Evolutionary conservation across 2,888 invertebrate species (phyloP).

Genomic region (Tipula helvola): DNA sequence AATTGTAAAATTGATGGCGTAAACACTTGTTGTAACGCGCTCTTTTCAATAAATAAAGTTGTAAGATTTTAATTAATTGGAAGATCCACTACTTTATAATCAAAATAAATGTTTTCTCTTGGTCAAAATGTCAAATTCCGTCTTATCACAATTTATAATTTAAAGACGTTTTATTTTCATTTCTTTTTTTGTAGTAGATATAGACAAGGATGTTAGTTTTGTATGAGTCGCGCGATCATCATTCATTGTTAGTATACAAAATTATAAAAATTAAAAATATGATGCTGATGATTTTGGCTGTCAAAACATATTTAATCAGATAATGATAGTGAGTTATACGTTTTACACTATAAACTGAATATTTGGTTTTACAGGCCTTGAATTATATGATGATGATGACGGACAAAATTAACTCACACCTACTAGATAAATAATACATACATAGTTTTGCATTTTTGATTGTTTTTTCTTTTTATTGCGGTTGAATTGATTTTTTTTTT

Average conservation of each 20-base stretch:
- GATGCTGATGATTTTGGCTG: neutral
- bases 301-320: neutral
- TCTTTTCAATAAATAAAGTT: too few relatives aligned
- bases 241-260: neutral
- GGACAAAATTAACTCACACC: neutral
- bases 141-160: neutral
- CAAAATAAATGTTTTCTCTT: neutral
- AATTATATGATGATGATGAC: neutral
- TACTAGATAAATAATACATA: neutral
- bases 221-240: neutral
- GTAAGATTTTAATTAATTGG: too few relatives aligned
- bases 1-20: neutral
- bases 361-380: neutral
- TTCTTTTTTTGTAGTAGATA: neutral
- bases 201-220: neutral
- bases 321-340: neutral
- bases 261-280: neutral
- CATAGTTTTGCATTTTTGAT: neutral
- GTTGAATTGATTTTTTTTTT: neutral
- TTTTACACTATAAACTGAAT: neutral
- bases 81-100: too few relatives aligned
- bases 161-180: neutral
- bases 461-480: neutral
- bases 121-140: neutral
- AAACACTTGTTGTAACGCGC: neutral